These are phyloP conservation scores for Tenualosa thibaudeaui DNA, from an alignment of 2,797 vertebrate genomes.

Conservation along the genomic window DNA sequence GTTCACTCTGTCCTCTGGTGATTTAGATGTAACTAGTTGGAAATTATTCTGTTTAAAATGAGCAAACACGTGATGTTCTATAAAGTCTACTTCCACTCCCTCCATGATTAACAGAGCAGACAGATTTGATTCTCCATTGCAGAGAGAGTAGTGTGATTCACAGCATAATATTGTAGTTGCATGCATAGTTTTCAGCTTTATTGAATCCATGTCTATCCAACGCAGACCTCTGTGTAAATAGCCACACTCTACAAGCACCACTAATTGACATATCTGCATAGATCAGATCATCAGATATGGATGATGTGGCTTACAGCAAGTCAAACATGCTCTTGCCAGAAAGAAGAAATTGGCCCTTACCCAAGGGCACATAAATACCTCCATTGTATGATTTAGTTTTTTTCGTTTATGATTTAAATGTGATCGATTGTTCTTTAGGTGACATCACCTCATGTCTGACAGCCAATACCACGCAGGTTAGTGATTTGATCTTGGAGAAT, in stretches of 20 bases:
- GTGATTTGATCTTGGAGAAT: conserved; percentile 92
- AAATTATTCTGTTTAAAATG: background rate
- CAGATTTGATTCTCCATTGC: background rate
- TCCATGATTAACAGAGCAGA: background rate
- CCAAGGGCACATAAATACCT: background rate
- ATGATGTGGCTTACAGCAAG: background rate
- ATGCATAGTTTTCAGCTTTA: background rate
- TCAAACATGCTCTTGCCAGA: background rate
- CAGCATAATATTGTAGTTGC: background rate
- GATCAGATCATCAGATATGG: background rate
- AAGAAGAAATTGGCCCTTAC: background rate
- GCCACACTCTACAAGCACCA: background rate
- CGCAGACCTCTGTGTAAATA: background rate
- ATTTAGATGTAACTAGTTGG: background rate
- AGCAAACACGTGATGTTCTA: background rate
- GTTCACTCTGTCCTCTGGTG: background rate
- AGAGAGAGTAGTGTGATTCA: background rate
- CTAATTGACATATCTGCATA: background rate
- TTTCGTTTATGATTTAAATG: background rate
- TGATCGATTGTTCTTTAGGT: conserved; percentile 68
- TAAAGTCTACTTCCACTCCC: background rate
- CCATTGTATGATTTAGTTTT: background rate
- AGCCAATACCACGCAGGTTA: conserved; percentile 93
- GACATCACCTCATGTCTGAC: conserved; percentile 94
- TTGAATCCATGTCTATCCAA: background rate